Conservation (phyloP, 2,888 invertebrate genomes). For the Zaprionus obscuricornis region DNA sequence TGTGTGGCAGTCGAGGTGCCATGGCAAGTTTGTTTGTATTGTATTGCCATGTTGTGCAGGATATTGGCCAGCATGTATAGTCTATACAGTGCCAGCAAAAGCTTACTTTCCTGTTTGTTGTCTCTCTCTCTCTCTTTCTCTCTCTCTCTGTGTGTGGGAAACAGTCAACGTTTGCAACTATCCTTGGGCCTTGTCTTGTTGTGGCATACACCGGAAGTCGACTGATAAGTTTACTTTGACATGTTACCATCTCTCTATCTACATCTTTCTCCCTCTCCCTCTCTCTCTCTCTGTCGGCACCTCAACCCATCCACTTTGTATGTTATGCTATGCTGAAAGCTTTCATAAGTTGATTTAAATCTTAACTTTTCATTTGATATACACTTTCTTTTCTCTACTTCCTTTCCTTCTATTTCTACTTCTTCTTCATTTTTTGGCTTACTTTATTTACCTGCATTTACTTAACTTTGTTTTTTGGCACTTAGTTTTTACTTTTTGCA, state of each 20-base stretch:
- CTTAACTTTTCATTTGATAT: constrained; percentile 46
- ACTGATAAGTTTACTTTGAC: constrained; percentile 70
- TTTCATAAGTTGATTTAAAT: constrained; percentile 72
- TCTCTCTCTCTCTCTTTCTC: constrained; percentile 1
- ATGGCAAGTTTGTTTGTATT: constrained; percentile 65
- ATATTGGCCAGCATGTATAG: constrained; percentile 66
- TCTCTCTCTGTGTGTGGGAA: too few relatives aligned
- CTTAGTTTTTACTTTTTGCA: too few relatives aligned
- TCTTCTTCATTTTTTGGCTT: too few relatives aligned
- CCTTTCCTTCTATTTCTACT: too few relatives aligned
- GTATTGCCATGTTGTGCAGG: constrained; percentile 74
- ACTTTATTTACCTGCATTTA: too few relatives aligned
- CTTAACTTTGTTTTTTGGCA: too few relatives aligned
- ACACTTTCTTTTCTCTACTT: too few relatives aligned
- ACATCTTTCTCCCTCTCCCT: constrained; percentile 1
- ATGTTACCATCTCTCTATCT: constrained; percentile 41
- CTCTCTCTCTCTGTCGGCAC: background rate
- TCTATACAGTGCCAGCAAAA: background rate
- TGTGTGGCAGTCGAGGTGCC: constrained; percentile 26
- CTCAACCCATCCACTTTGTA: background rate
- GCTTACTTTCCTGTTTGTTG: constrained; percentile 2
- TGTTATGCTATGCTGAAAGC: constrained; percentile 48
- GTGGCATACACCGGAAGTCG: constrained; percentile 65
- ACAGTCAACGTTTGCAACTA: too few relatives aligned
- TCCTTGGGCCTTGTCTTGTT: constrained; percentile 45